Conservation (phyloP, 1,140 invertebrate species). For the Sitobion miscanthi region DNA sequence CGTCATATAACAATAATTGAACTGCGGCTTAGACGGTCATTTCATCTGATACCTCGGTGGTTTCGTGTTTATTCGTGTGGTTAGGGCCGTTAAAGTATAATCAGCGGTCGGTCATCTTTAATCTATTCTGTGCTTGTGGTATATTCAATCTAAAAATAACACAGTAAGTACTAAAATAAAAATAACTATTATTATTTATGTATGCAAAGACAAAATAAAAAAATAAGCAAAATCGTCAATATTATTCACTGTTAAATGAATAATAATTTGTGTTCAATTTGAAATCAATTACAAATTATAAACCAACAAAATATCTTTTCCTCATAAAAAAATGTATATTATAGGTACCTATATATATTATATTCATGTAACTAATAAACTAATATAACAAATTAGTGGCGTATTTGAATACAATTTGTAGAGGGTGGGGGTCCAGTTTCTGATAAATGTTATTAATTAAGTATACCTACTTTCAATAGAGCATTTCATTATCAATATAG, state of each 20-base stretch:
- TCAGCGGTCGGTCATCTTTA: neutral
- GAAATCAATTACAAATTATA: too few relatives aligned
- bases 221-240: too few relatives aligned
- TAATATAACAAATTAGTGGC: neutral
- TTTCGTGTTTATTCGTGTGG: neutral
- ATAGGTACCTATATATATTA: too few relatives aligned
- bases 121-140: neutral
- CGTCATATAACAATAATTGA: constrained; percentile 6
- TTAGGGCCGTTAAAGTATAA: neutral
- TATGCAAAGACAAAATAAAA: neutral
- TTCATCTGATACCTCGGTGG: neutral
- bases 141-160: neutral
- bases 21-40: neutral
- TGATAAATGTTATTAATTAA: too few relatives aligned
- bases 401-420: too few relatives aligned
- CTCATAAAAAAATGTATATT: too few relatives aligned
- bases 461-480: too few relatives aligned
- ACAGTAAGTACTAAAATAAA: neutral
- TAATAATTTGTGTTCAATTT: too few relatives aligned
- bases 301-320: too few relatives aligned
- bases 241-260: too few relatives aligned
- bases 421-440: too few relatives aligned
- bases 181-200: neutral
- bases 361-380: too few relatives aligned
- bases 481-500: neutral